A percentile compares a stretch with the other conserved stretches of the same genome.
Evolutionary conservation across 2,888 invertebrate species (phyloP).

Genomic region (Scaptomyza caliginosa): DNA sequence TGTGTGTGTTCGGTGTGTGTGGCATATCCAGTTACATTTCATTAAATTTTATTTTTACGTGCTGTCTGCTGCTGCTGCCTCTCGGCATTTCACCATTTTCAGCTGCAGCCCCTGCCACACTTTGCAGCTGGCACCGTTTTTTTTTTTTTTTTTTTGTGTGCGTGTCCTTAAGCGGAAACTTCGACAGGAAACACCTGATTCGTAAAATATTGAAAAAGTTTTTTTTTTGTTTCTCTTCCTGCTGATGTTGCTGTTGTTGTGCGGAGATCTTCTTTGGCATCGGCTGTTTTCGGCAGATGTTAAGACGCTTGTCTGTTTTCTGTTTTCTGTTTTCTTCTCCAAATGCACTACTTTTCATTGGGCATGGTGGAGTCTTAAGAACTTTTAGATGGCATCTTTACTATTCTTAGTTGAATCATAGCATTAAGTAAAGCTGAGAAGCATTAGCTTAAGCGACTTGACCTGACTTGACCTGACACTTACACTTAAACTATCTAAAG

Average conservation of each 20-base stretch:
- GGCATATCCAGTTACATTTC: slow-evolving; percentile 79
- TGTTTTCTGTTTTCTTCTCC: too few relatives aligned
- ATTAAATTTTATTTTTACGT: slow-evolving; percentile 78
- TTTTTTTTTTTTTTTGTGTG: slow-evolving; percentile 44
- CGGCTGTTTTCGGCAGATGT: slow-evolving; percentile 40
- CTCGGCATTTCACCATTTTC: slow-evolving; percentile 31
- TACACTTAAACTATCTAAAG: too few relatives aligned
- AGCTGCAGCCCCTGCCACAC: background rate
- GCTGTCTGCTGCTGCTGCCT: slow-evolving; percentile 61
- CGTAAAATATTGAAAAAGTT: slow-evolving; percentile 79
- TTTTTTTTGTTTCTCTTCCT: slow-evolving; percentile 37
- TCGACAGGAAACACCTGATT: slow-evolving; percentile 80
- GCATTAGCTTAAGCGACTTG: background rate
- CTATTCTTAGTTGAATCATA: background rate
- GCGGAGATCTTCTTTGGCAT: slow-evolving; percentile 32
- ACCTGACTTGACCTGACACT: too few relatives aligned
- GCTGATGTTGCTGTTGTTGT: slow-evolving; percentile 17
- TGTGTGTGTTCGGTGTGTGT: slow-evolving; percentile 27
- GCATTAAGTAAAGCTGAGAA: background rate
- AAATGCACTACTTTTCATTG: slow-evolving; percentile 30
- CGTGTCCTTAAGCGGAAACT: slow-evolving; percentile 80
- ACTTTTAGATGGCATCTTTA: background rate
- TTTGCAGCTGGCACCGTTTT: background rate
- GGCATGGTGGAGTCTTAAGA: slow-evolving; percentile 4
- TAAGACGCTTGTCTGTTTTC: slow-evolving; percentile 15